Percentiles rank a stretch among this genome's conserved stretches.
phyloP scores from a whole-genome alignment of 2,888 invertebrate species.

The Lycophotia porphyrea region DNA sequence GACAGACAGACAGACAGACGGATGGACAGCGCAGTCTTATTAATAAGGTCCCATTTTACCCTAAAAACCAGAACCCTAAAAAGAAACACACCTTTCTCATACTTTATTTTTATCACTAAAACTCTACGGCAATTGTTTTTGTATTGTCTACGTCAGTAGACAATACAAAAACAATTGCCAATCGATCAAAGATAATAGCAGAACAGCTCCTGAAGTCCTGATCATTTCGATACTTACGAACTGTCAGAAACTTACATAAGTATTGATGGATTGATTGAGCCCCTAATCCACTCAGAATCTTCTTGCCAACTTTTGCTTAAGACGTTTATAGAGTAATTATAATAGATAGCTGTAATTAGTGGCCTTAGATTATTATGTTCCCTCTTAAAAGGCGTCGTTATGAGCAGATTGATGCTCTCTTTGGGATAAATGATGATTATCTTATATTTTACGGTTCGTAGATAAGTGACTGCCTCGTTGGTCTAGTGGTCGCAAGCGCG shows the following conservation, averaged over 20 bases:
- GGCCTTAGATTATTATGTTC: slow-evolving; percentile 14
- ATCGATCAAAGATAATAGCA: slow-evolving; percentile 49
- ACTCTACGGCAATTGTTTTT: no score
- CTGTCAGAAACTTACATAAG: slow-evolving; percentile 48
- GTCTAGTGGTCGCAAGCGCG: background rate
- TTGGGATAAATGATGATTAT: slow-evolving; percentile 14
- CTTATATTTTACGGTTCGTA: background rate
- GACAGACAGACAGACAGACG: no score
- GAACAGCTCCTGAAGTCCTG: slow-evolving; percentile 19
- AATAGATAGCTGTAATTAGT: slow-evolving; percentile 46
- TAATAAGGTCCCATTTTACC: no score
- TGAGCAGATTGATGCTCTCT: slow-evolving; percentile 25
- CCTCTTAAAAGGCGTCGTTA: background rate
- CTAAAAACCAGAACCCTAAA: no score
- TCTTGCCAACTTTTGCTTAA: slow-evolving; percentile 43
- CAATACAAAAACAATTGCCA: background rate
- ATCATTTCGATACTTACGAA: slow-evolving; percentile 43
- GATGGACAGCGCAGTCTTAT: no score
- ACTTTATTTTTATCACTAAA: background rate
- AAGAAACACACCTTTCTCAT: background rate
- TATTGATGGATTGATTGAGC: slow-evolving; percentile 61
- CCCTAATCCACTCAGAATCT: slow-evolving; percentile 46
- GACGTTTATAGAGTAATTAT: slow-evolving; percentile 50
- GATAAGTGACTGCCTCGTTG: background rate
- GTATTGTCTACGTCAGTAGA: no score